Conservation (phyloP, 2,797 vertebrate species). For the Buphagus erythrorhynchus region DNA sequence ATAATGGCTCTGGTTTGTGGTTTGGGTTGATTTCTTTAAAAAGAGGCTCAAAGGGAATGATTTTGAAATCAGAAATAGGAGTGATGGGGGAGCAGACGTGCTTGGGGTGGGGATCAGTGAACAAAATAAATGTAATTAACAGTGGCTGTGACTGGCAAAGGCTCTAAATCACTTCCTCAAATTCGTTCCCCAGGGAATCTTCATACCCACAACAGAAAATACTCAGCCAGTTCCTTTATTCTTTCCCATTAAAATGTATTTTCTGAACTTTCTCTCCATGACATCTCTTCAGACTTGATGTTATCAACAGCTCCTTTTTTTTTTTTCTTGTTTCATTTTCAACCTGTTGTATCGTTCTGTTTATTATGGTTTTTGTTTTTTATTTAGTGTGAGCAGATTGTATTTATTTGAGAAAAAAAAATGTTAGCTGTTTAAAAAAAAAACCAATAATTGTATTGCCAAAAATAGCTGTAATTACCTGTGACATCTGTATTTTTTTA, state of each 20-base stretch:
- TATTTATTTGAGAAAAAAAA: conserved; percentile 60
- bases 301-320: neutral
- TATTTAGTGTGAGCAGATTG: conserved; percentile 38
- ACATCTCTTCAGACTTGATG: neutral
- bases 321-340: neutral
- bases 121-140: neutral
- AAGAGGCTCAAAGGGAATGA: neutral
- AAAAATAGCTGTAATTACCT: conserved; percentile 47
- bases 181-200: neutral
- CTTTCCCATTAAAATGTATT: neutral
- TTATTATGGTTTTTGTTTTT: neutral
- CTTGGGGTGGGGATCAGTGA: neutral
- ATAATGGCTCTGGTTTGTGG: neutral
- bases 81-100: neutral
- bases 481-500: conserved; percentile 51
- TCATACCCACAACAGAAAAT: neutral
- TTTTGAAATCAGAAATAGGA: neutral
- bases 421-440: conserved; percentile 41
- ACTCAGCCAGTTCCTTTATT: neutral
- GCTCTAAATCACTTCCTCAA: neutral
- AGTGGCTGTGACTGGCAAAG: neutral
- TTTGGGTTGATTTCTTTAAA: neutral
- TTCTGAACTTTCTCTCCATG: neutral
- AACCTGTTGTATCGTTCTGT: conserved; percentile 21
- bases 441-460: conserved; percentile 16